A percentile compares a stretch with the other conserved stretches of the same genome.
These are phyloP conservation scores for Zosterops pallidus DNA, from an alignment of 2,113 vertebrate genomes.

Conservation along the genomic window DNA sequence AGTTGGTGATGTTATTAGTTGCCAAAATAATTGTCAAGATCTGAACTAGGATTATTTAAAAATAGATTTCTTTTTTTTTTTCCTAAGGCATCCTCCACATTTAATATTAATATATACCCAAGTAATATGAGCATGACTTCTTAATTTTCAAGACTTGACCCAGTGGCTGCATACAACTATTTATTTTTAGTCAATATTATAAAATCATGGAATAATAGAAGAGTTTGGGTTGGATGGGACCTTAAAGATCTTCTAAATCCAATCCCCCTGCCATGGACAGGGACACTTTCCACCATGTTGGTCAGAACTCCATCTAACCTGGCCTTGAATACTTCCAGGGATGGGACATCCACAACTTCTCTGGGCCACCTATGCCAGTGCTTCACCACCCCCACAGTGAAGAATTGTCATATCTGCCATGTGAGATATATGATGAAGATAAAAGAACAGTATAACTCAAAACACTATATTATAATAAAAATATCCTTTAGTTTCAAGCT, in stretches of 20 bases:
- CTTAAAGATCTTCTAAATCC: not conserved
- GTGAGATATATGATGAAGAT: not conserved
- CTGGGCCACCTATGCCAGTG: not conserved
- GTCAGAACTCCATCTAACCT: not conserved
- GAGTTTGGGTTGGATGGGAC: not conserved
- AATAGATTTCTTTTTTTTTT: not conserved
- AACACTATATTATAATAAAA: not conserved
- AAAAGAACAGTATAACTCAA: not conserved
- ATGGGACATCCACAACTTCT: not conserved
- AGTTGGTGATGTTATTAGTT: not conserved
- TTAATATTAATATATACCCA: not conserved
- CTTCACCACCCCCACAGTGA: not conserved
- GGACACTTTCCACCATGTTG: not conserved
- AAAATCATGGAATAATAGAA: not conserved
- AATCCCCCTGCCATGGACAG: accelerated
- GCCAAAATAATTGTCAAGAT: not conserved
- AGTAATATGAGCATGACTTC: not conserved
- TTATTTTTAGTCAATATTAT: not conserved
- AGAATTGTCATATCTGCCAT: not conserved
- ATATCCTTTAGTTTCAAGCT: not conserved
- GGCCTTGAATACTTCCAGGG: not conserved
- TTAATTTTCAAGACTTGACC: not conserved
- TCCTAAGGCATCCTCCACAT: not conserved
- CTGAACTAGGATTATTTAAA: not conserved
- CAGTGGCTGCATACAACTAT: not conserved